Evolutionary conservation across 92 coral and sea anemone species (phyloP).

Genomic region (Phenganax subtilis): DNA sequence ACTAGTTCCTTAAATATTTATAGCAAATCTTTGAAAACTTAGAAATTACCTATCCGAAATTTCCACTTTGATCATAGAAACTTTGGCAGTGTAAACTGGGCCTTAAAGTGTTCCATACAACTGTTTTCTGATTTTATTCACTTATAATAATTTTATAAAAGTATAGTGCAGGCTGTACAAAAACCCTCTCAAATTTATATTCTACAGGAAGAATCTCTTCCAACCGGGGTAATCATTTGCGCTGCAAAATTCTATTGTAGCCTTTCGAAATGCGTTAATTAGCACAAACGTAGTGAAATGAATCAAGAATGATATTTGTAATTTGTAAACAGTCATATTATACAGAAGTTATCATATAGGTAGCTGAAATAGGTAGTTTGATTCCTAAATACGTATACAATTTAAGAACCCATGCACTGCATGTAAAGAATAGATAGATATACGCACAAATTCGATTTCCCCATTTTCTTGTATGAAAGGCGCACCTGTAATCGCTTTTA

Average conservation of each 20-base stretch:
- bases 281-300: background rate
- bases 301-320: background rate
- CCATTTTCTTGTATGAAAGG: background rate
- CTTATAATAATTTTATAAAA: too few relatives aligned
- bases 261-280: background rate
- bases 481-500: background rate
- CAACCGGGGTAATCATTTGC: too few relatives aligned
- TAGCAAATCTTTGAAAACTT: too few relatives aligned
- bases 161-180: too few relatives aligned
- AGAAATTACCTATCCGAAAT: too few relatives aligned
- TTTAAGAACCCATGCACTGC: background rate
- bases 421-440: background rate
- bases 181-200: too few relatives aligned
- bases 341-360: background rate
- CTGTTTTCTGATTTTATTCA: too few relatives aligned
- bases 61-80: too few relatives aligned
- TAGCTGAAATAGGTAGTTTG: conserved; percentile 12
- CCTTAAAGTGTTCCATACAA: too few relatives aligned
- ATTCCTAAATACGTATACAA: background rate
- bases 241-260: background rate
- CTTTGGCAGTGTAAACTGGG: too few relatives aligned
- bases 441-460: conserved; percentile 26
- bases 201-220: too few relatives aligned
- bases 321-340: background rate
- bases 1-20: too few relatives aligned